Evolutionary conservation across 1,140 invertebrate species (phyloP), one percentile per base, ranked within the genome.

Genomic region (Pseudoatta argentina): DNA sequence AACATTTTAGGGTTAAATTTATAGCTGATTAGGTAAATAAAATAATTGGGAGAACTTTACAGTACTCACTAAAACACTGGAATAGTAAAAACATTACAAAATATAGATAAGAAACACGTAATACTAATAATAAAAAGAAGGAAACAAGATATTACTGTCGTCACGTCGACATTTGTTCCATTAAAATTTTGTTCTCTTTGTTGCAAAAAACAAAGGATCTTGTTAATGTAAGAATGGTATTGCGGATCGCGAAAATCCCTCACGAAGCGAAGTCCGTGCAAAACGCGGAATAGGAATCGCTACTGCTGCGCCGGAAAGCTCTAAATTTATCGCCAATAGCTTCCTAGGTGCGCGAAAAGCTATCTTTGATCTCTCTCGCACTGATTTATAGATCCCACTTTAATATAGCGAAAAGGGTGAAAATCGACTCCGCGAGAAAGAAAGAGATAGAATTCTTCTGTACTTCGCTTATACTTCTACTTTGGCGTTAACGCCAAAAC

Each of bases 291-390:
- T 48, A 77, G 21, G 39, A 78, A 67, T 67, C 63, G 77, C n/a
- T n/a, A 51, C 66, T 27, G 66, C 77, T 67, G 61, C n/a, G 77
- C 63, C 77, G 48, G 77, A 79, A 79, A 79, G 77, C 63, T 67
- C 77, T 3, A 67, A 67, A 79, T 79, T 79, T 79, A 79, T 79
- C 67, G 34, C 66, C 66, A 59, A 82, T 59, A 82, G 66, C 78
- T 82, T 72, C 39, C 55, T 61, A 39, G 34, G 39, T 30, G 55
- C 39, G 14, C 67, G 79, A 59, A 55, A 73, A 73, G 67, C 67
- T 83, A 83, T 83, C 69, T 83, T 83, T 83, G 69, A 82, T 61
- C 67, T 59, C 67, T 48, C 39, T 21, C n/a, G 18, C 18, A 14
- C 18, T 83, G 69, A 83, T 75, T 83, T 61, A 72, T 51, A 75